Evolutionary conservation across 2,113 vertebrate species (phyloP).

Genomic region (Mustela lutreola): DNA sequence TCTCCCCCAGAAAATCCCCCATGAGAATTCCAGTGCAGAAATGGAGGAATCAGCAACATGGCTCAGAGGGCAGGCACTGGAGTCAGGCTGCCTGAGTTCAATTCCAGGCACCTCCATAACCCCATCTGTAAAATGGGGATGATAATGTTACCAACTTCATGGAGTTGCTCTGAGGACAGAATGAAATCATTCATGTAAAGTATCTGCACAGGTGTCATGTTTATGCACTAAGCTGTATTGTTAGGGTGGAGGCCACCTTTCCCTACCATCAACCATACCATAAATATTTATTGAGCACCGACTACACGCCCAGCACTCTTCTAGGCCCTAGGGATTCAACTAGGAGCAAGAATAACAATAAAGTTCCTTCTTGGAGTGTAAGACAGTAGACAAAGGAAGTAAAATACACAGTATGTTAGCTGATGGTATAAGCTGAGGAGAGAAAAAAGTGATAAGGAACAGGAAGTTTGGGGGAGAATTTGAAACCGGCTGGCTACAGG

Average conservation of each 20-base stretch:
- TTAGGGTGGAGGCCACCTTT: not conserved
- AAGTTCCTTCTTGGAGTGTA: not conserved
- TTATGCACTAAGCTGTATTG: not conserved
- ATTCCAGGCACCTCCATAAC: not conserved
- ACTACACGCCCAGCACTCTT: not conserved
- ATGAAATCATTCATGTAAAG: not conserved
- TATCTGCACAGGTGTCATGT: rapidly evolving
- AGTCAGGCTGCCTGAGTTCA: not conserved
- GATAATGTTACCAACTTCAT: not conserved
- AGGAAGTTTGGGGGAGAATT: not conserved
- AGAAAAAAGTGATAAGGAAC: not conserved
- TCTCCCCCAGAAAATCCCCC: not conserved
- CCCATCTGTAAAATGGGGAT: not conserved
- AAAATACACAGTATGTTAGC: not conserved
- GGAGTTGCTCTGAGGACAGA: not conserved
- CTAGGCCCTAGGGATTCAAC: not conserved
- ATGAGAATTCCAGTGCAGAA: constrained; percentile 25
- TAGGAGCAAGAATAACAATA: not conserved
- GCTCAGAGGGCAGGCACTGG: not conserved
- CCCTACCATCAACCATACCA: not conserved
- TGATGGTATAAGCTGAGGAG: not conserved
- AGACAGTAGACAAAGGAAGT: not conserved
- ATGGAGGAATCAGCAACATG: not conserved
- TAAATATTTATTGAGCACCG: not conserved
- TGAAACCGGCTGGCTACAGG: not conserved